These are phyloP conservation scores for Galago senegalensis DNA, from an alignment of 2,797 vertebrate genomes.

Conservation along the genomic window DNA sequence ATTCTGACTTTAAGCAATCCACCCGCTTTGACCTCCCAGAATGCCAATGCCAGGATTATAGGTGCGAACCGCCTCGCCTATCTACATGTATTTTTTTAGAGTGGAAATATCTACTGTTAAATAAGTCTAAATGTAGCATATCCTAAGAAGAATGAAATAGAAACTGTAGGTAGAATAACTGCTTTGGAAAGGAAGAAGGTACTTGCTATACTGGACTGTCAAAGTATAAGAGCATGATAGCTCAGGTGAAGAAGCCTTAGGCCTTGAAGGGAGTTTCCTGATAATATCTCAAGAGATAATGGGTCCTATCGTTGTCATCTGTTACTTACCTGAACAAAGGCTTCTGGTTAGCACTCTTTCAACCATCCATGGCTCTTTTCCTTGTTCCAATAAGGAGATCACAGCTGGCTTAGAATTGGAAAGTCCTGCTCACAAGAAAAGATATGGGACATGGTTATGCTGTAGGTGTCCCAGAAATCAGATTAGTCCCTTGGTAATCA, in stretches of 20 bases:
- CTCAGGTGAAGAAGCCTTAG: background rate
- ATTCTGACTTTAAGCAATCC: no score
- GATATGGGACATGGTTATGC: conserved; percentile 58
- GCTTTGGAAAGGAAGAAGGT: background rate
- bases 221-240: background rate
- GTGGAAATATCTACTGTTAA: background rate
- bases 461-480: conserved; percentile 9
- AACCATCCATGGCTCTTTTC: conserved; percentile 69
- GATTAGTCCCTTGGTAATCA: conserved; percentile 42
- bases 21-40: no score
- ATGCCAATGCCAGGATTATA: no score
- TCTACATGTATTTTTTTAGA: background rate
- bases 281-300: background rate
- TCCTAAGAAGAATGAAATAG: conserved; percentile 19
- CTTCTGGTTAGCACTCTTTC: conserved; percentile 42
- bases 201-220: background rate
- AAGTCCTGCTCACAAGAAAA: conserved; percentile 72
- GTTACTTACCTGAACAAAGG: conserved; percentile 65
- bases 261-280: background rate
- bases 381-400: conserved; percentile 74
- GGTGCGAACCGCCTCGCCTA: no score
- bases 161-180: background rate
- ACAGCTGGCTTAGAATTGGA: conserved; percentile 68
- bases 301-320: background rate
- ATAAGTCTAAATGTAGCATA: background rate